Evolutionary conservation across 2,888 invertebrate genomes (phyloP).

Genomic region (Tenodera sinensis): DNA sequence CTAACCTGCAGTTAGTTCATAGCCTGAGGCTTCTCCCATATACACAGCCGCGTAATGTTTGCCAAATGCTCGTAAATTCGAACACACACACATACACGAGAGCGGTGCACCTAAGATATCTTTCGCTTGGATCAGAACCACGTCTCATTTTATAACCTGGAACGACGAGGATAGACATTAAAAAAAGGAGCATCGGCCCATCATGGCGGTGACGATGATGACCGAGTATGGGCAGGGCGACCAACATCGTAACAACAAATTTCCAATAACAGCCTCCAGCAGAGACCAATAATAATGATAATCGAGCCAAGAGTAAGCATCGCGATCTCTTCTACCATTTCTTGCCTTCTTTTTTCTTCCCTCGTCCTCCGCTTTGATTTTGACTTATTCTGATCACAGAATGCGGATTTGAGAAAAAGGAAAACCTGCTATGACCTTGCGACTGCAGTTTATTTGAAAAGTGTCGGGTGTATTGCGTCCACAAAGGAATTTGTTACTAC

Average conservation of each 20-base stretch:
- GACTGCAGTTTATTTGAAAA: too few relatives aligned
- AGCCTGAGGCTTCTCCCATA: background rate
- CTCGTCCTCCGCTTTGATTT: background rate
- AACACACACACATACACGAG: too few relatives aligned
- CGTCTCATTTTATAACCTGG: background rate
- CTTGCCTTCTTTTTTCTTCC: background rate
- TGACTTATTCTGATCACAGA: too few relatives aligned
- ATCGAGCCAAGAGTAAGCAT: background rate
- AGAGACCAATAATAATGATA: background rate
- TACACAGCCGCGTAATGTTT: background rate
- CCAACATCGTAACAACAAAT: background rate
- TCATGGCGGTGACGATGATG: background rate
- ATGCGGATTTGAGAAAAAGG: too few relatives aligned
- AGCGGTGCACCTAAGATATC: background rate
- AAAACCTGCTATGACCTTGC: too few relatives aligned
- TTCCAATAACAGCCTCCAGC: background rate
- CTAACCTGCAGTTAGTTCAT: too few relatives aligned
- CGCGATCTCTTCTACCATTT: background rate
- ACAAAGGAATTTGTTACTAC: too few relatives aligned
- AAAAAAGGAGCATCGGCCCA: background rate
- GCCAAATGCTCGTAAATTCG: background rate
- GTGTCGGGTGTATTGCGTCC: too few relatives aligned
- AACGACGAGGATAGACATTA: background rate
- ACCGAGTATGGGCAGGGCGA: background rate
- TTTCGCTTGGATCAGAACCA: background rate